These are phyloP conservation scores for Caligus rogercresseyi DNA, from an alignment of 1,140 invertebrate genomes.

Conservation along the genomic window DNA sequence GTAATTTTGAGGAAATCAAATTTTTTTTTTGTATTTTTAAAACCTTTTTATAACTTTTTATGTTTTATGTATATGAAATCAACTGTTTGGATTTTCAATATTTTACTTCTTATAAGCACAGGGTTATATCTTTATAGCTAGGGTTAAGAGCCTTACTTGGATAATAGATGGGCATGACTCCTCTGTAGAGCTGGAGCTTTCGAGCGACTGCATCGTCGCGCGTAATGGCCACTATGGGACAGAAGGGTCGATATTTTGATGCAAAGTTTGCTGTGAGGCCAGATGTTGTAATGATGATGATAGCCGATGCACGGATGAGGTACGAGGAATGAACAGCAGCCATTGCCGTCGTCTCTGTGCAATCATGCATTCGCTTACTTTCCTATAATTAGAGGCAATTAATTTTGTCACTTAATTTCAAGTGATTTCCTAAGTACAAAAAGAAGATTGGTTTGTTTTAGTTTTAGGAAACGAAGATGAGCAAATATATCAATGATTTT, in stretches of 20 bases:
- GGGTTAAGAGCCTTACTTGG: slow-evolving; percentile 42
- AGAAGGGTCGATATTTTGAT: slow-evolving; percentile 82
- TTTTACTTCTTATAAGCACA: too few relatives aligned
- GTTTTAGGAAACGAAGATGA: too few relatives aligned
- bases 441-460: too few relatives aligned
- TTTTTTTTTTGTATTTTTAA: too few relatives aligned
- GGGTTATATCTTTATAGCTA: not conserved
- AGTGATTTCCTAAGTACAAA: too few relatives aligned
- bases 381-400: too few relatives aligned
- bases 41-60: too few relatives aligned
- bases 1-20: too few relatives aligned
- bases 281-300: slow-evolving; percentile 84
- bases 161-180: slow-evolving; percentile 79
- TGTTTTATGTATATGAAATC: too few relatives aligned
- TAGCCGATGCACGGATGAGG: slow-evolving; percentile 75
- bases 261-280: slow-evolving; percentile 78
- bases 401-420: too few relatives aligned
- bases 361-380: slow-evolving; percentile 40
- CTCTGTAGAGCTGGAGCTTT: slow-evolving; percentile 82
- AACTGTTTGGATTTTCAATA: too few relatives aligned
- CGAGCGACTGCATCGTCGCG: slow-evolving; percentile 67
- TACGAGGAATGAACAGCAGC: slow-evolving; percentile 86
- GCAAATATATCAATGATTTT: too few relatives aligned
- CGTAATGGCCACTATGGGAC: slow-evolving; percentile 91
- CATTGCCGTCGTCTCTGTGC: slow-evolving; percentile 80